phyloP scores from a whole-genome alignment of 2,797 vertebrate species.

The Setipinna tenuifilis region DNA sequence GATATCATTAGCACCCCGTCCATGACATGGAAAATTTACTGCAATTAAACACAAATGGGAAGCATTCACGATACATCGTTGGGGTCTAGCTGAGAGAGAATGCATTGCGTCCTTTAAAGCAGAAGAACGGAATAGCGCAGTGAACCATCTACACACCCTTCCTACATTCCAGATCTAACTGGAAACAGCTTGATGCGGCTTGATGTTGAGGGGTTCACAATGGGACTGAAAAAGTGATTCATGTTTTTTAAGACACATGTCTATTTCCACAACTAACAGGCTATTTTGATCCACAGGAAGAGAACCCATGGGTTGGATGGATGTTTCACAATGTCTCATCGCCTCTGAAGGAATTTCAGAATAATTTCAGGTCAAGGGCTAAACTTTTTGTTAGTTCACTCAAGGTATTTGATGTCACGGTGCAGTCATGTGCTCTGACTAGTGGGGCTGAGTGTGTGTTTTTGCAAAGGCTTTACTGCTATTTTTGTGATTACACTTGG shows the following conservation, averaged over 20 bases:
- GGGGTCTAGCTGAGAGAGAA: neutral
- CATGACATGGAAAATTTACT: conserved; percentile 5
- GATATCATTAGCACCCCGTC: neutral
- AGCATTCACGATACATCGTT: neutral
- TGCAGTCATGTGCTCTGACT: neutral
- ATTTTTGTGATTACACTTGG: neutral
- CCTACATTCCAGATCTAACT: conserved; percentile 16
- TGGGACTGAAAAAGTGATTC: neutral
- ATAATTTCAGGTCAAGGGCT: neutral
- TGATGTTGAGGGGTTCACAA: conserved; percentile 7
- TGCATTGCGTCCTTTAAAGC: neutral
- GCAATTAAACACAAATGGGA: neutral
- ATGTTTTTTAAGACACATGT: neutral
- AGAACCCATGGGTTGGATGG: neutral
- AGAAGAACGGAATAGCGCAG: neutral
- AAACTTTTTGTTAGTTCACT: neutral
- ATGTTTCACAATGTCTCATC: neutral
- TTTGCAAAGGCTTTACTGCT: neutral
- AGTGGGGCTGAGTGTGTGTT: neutral
- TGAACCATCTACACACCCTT: neutral
- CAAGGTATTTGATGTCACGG: conserved; percentile 13
- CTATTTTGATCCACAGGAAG: neutral
- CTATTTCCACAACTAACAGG: neutral
- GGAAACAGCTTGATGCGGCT: conserved; percentile 8
- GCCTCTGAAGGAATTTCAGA: neutral